A percentile compares a stretch with the other conserved stretches of the same genome.
Conservation (phyloP, 2,888 invertebrate genomes). For the Chydorus sphaericus region DNA sequence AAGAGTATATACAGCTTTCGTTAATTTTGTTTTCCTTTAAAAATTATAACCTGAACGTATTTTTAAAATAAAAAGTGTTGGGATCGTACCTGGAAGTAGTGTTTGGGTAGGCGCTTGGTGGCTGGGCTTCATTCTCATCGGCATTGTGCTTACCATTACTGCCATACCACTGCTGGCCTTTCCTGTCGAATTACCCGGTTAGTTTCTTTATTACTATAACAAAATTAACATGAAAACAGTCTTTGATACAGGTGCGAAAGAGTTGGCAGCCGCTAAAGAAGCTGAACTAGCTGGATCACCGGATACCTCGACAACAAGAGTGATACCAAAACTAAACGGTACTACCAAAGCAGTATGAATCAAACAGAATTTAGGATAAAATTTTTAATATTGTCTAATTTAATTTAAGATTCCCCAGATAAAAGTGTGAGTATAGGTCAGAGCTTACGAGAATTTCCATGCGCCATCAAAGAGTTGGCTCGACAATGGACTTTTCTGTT, state of each 20-base stretch:
- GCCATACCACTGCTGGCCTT: conserved; percentile 58
- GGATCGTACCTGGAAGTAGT: conserved; percentile 50
- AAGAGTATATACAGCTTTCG: conserved; percentile 43
- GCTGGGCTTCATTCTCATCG: conserved; percentile 59
- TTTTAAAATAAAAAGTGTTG: conserved; percentile 42
- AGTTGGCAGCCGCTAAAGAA: conserved; percentile 44
- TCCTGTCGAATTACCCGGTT: conserved; percentile 14
- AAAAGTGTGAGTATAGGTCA: background rate
- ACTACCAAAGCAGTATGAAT: conserved; percentile 18
- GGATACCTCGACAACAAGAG: no score
- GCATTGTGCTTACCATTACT: conserved; percentile 45
- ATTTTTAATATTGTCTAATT: no score
- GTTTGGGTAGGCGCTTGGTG: conserved; percentile 80
- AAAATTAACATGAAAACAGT: no score
- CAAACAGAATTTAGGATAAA: no score
- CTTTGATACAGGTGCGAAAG: conserved; percentile 24
- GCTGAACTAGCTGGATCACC: conserved; percentile 42
- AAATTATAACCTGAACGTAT: no score
- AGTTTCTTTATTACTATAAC: no score
- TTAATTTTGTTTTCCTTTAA: no score
- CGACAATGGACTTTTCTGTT: conserved; percentile 64
- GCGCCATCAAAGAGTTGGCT: conserved; percentile 47
- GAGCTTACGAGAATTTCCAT: conserved; percentile 43
- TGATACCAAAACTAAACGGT: background rate
- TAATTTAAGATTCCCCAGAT: no score